Evolutionary conservation across 92 coral and sea anemone species (phyloP).

Genomic region (Diadumene lineata): DNA sequence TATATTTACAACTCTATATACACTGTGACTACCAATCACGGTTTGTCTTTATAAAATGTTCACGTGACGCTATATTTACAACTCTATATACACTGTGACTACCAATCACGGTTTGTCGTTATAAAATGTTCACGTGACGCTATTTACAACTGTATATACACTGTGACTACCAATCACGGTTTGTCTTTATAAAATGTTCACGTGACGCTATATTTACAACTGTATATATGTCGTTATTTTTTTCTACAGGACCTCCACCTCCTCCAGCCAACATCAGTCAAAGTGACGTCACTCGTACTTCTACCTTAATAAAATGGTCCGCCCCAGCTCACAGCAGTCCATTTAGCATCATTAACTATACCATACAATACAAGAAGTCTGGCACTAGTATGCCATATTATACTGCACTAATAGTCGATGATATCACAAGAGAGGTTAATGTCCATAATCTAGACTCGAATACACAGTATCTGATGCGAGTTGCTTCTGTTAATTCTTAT

Average conservation of each 20-base stretch:
- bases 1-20: too few relatives aligned
- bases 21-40: too few relatives aligned
- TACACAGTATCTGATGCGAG: slow-evolving; percentile 20
- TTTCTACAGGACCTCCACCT: slow-evolving; percentile 22
- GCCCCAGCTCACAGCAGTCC: slow-evolving; percentile 16
- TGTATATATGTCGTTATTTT: too few relatives aligned
- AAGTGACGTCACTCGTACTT: neutral
- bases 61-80: too few relatives aligned
- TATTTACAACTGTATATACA: too few relatives aligned
- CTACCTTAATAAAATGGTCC: slow-evolving; percentile 14
- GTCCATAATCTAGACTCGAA: slow-evolving; percentile 17
- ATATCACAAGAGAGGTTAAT: neutral
- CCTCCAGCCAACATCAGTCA: slow-evolving; percentile 10
- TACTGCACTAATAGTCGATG: neutral
- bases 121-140: too few relatives aligned
- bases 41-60: too few relatives aligned
- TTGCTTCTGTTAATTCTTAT: slow-evolving; percentile 13
- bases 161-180: too few relatives aligned
- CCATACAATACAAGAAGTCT: slow-evolving; percentile 34
- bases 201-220: too few relatives aligned
- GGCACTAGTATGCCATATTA: slow-evolving; percentile 18
- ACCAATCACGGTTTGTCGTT: too few relatives aligned
- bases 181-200: too few relatives aligned
- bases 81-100: too few relatives aligned
- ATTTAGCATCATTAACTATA: slow-evolving; percentile 25